A percentile compares a stretch with the other conserved stretches of the same genome.
Evolutionary conservation across 2,888 invertebrate genomes (phyloP).

Genomic region (Pristionchus maxplancki): DNA sequence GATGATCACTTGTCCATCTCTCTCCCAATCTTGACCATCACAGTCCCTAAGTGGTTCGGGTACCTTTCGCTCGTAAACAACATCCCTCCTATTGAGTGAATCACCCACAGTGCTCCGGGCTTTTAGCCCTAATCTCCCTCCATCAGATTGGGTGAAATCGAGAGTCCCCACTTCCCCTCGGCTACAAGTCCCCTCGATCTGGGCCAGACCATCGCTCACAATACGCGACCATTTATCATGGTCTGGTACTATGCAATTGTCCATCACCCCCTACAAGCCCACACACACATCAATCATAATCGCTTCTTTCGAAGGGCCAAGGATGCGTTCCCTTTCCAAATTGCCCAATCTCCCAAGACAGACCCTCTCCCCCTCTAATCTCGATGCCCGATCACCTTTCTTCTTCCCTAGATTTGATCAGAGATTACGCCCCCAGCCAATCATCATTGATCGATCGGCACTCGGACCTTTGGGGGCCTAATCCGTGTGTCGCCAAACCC

Average conservation of each 20-base stretch:
- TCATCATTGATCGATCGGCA: constrained; percentile 28
- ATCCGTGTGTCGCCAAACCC: background rate
- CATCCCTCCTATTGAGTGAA: background rate
- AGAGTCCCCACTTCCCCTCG: background rate
- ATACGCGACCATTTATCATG: constrained; percentile 6
- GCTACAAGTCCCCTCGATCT: background rate
- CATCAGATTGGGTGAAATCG: constrained; percentile 30
- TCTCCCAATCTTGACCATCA: background rate
- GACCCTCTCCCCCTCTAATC: background rate
- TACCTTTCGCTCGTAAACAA: constrained; percentile 37
- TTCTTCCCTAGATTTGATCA: constrained; percentile 15
- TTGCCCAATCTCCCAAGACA: background rate
- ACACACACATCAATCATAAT: constrained; percentile 38
- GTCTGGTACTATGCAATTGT: background rate
- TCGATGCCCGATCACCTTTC: constrained; percentile 6
- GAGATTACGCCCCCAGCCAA: background rate
- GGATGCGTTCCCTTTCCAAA: background rate
- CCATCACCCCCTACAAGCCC: background rate
- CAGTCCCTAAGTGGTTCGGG: constrained; percentile 38
- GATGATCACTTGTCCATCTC: constrained; percentile 29
- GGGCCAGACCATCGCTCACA: background rate
- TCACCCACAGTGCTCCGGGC: background rate
- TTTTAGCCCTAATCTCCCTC: constrained; percentile 38
- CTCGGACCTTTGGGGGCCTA: background rate
- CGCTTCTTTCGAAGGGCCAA: constrained; percentile 11